These are phyloP conservation scores for Camponotus floridanus DNA, from an alignment of 1,140 invertebrate species.

Conservation along the genomic window DNA sequence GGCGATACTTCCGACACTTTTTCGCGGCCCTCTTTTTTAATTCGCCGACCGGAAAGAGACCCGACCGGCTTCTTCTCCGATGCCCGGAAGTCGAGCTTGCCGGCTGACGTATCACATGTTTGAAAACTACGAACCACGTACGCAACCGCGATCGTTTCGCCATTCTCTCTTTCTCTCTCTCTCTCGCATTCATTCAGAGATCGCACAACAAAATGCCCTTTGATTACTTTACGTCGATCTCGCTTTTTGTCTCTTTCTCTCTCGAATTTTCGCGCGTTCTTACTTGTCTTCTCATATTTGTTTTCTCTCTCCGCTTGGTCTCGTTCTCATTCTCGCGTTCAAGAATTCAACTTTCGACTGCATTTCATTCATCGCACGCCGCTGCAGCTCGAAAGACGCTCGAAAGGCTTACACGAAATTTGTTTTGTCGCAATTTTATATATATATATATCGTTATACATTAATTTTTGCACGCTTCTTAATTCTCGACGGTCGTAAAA, in stretches of 20 bases:
- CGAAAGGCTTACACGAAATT: conserved; percentile 29
- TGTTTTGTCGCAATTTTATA: not conserved
- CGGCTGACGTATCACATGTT: conserved; percentile 83
- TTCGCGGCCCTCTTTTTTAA: conserved; percentile 7
- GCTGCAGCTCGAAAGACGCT: conserved; percentile 12
- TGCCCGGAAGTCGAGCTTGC: conserved; percentile 68
- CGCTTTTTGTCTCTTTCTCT: not conserved
- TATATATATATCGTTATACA: not conserved
- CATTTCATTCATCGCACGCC: conserved; percentile 9
- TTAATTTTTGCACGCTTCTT: not conserved
- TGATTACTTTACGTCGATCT: conserved; percentile 31
- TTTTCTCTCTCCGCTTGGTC: not conserved
- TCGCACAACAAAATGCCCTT: conserved; percentile 61
- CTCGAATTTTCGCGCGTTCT: conserved; percentile 1
- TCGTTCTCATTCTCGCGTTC: conserved; percentile 17
- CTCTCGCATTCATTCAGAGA: conserved; percentile 48
- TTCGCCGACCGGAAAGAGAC: conserved; percentile 11
- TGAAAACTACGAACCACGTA: conserved; percentile 81
- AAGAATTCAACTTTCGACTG: conserved; percentile 1
- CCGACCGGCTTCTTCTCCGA: conserved; percentile 13
- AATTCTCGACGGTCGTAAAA: not conserved
- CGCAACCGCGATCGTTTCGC: conserved; percentile 34
- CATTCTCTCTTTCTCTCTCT: not conserved
- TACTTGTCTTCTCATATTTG: not conserved
- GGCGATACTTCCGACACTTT: conserved; percentile 23